Evolutionary conservation across 2,888 invertebrate genomes (phyloP).

Genomic region (Rhamphomyia laevipes): DNA sequence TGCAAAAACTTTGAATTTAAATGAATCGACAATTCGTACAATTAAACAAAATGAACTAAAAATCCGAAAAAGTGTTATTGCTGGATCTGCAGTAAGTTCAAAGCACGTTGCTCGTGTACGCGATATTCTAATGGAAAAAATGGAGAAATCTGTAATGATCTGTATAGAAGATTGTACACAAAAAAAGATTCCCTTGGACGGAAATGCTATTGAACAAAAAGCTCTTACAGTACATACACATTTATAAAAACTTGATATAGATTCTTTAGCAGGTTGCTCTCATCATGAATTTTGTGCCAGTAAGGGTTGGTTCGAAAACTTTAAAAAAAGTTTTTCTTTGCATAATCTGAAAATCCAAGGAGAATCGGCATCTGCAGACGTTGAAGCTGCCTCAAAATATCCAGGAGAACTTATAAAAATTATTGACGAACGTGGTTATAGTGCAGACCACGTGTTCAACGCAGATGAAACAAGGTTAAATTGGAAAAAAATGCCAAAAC

Average conservation of each 20-base stretch:
- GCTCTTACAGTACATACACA: slow-evolving; percentile 15
- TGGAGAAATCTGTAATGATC: slow-evolving; percentile 17
- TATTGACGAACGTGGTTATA: slow-evolving; percentile 5
- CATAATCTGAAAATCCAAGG: slow-evolving; percentile 15
- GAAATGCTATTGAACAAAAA: slow-evolving; percentile 15
- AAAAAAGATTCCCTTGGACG: slow-evolving; percentile 14
- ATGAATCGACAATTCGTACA: slow-evolving; percentile 13
- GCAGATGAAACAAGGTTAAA: slow-evolving; percentile 15
- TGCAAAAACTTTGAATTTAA: slow-evolving; percentile 10
- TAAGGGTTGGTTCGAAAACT: too few species aligned
- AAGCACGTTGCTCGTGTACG: too few species aligned
- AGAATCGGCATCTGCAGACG: slow-evolving; percentile 13
- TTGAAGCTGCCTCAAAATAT: slow-evolving; percentile 11
- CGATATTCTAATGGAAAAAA: slow-evolving; percentile 12
- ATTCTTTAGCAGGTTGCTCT: slow-evolving; percentile 11
- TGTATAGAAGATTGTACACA: slow-evolving; percentile 16
- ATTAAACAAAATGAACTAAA: slow-evolving; percentile 10
- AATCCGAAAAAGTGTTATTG: slow-evolving; percentile 1
- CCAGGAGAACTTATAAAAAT: slow-evolving; percentile 8
- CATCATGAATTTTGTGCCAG: too few species aligned
- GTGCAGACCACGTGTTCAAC: slow-evolving; percentile 15
- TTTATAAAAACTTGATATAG: neutral
- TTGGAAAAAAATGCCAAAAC: slow-evolving; percentile 20
- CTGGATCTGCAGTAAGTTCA: too few species aligned
- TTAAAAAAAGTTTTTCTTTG: slow-evolving; percentile 13